Percentiles rank a stretch among this genome's conserved stretches.
Conservation (phyloP, 2,888 invertebrate species). For the Linyphia triangularis region DNA sequence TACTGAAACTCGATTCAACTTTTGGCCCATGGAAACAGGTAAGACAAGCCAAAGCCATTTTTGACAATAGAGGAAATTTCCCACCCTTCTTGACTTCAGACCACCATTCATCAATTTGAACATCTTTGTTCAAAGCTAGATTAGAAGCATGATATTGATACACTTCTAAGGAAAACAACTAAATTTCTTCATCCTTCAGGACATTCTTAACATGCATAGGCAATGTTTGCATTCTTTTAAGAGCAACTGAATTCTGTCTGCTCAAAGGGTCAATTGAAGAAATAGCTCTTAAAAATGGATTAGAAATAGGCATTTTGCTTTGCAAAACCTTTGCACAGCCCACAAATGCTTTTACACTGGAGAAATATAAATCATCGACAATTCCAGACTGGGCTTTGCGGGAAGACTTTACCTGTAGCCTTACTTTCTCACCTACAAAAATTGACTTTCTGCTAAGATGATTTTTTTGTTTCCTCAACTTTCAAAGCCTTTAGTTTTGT, state of each 20-base stretch:
- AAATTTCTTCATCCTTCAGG: neutral
- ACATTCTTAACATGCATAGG: neutral
- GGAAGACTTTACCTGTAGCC: neutral
- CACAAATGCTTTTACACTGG: neutral
- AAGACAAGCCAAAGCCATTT: neutral
- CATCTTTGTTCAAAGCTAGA: neutral
- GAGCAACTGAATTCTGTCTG: neutral
- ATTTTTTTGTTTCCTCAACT: neutral
- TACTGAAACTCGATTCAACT: constrained; percentile 24
- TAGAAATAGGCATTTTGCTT: constrained; percentile 22
- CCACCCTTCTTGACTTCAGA: neutral
- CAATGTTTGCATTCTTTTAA: constrained; percentile 5
- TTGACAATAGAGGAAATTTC: constrained; percentile 18
- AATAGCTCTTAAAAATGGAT: constrained; percentile 15
- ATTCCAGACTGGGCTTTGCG: neutral
- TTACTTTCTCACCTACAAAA: constrained; percentile 11
- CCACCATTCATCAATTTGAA: constrained; percentile 11
- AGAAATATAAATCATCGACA: neutral
- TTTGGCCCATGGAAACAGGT: constrained; percentile 24
- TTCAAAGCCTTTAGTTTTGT: neutral
- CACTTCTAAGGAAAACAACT: constrained; percentile 5
- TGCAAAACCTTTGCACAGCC: neutral
- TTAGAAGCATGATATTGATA: neutral
- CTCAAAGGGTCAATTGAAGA: neutral
- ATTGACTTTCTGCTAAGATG: neutral